Percentiles rank a stretch among this genome's conserved stretches.
Evolutionary conservation across 2,797 vertebrate genomes (phyloP).

Genomic region (Rhinogobio ventralis): DNA sequence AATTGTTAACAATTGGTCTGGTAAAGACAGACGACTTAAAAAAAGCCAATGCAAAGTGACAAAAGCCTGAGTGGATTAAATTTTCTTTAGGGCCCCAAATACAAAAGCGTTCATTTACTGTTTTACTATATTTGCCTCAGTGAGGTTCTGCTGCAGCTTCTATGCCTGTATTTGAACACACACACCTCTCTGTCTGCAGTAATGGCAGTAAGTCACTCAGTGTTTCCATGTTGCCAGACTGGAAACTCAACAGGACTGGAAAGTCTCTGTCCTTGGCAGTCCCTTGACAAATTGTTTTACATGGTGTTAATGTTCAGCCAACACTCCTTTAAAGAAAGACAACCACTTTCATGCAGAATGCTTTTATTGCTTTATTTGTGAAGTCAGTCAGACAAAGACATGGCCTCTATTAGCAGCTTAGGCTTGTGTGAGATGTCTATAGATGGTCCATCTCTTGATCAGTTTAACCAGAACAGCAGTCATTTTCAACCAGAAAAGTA

Average conservation of each 20-base stretch:
- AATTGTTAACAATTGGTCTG: constrained; percentile 18
- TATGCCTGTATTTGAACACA: background rate
- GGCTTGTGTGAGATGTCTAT: background rate
- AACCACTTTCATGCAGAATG: background rate
- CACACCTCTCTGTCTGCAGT: background rate
- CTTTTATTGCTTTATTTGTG: constrained; percentile 32
- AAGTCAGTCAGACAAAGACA: background rate
- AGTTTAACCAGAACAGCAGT: background rate
- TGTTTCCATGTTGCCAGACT: constrained; percentile 32
- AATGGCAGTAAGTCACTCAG: constrained; percentile 31
- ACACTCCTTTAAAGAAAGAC: background rate
- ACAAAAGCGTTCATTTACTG: background rate
- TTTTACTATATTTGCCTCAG: background rate
- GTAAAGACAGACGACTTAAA: background rate
- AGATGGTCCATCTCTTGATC: background rate
- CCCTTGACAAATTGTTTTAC: background rate
- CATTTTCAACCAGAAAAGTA: background rate
- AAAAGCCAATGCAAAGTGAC: background rate
- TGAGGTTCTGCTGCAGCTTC: background rate
- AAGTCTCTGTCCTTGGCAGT: constrained; percentile 23
- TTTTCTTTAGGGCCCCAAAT: background rate
- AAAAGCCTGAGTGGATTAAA: background rate
- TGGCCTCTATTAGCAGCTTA: background rate
- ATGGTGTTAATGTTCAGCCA: constrained; percentile 9
- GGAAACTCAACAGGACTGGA: constrained; percentile 43